These are phyloP conservation scores for Psammodynastes pulverulentus DNA, from an alignment of 2,113 vertebrate genomes.

Conservation along the genomic window DNA sequence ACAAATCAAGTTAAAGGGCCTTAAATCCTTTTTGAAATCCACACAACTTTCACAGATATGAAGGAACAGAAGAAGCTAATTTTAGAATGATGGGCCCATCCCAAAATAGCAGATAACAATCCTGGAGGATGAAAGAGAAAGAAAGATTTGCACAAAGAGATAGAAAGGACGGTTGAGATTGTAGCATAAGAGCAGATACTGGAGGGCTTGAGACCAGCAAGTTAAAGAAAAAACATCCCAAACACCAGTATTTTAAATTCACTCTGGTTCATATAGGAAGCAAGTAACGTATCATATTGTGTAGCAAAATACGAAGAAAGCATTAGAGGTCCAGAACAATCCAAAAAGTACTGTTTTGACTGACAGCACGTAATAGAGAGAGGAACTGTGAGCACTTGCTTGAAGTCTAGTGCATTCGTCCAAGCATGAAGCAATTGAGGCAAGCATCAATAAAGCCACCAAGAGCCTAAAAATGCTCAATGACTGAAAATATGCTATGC, in stretches of 20 bases:
- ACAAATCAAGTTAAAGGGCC: background rate
- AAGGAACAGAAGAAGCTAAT: background rate
- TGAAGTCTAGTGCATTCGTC: background rate
- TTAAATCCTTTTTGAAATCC: background rate
- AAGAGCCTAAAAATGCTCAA: background rate
- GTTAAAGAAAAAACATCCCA: background rate
- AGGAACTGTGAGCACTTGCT: background rate
- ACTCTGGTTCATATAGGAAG: background rate
- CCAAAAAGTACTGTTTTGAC: background rate
- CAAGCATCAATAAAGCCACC: background rate
- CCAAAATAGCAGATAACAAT: background rate
- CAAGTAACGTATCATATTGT: background rate
- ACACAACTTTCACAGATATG: background rate
- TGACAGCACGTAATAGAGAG: background rate
- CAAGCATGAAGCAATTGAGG: background rate
- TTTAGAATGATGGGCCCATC: background rate
- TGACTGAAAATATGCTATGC: background rate
- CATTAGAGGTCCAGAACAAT: background rate
- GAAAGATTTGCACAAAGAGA: background rate
- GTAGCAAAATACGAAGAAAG: background rate
- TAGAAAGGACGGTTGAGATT: background rate
- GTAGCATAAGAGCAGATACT: background rate
- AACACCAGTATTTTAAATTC: background rate
- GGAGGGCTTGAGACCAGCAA: background rate
- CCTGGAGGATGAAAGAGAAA: background rate